Conservation (phyloP, 1,140 invertebrate genomes). For the Trichonephila clavata region DNA sequence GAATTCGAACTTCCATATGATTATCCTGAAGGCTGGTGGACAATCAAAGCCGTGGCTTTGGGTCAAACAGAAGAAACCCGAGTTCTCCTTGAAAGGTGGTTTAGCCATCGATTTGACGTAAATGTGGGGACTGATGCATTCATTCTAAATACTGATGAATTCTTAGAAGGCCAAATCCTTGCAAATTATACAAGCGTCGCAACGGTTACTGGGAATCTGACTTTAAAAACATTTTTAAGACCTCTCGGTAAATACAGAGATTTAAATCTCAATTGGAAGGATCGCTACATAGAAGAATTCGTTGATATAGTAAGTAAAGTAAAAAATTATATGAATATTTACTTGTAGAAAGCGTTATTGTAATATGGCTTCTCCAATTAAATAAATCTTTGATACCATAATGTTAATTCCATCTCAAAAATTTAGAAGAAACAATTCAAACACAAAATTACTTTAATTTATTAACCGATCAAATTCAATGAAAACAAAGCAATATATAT, state of each 20-base stretch:
- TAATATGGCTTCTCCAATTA: no score
- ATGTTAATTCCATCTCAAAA: no score
- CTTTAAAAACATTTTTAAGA: conserved; percentile 67
- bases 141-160: conserved; percentile 75
- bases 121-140: conserved; percentile 76
- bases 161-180: conserved; percentile 75
- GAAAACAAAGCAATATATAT: no score
- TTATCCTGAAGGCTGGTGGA: conserved; percentile 82
- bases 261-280: neutral
- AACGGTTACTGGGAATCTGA: conserved; percentile 77
- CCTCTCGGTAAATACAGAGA: conserved; percentile 44
- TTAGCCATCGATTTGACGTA: conserved; percentile 78
- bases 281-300: conserved; percentile 56
- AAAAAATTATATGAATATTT: no score
- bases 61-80: conserved; percentile 82
- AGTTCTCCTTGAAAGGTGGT: conserved; percentile 82
- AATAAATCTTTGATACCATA: no score
- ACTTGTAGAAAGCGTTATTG: no score
- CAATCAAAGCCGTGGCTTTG: conserved; percentile 81
- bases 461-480: no score
- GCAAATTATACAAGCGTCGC: conserved; percentile 77
- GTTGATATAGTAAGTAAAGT: conserved; percentile 75
- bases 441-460: no score
- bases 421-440: no score
- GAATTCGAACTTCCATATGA: conserved; percentile 80